These are phyloP conservation scores for Pseudobourletiella spinata DNA, from an alignment of 1,140 invertebrate species.

Conservation along the genomic window DNA sequence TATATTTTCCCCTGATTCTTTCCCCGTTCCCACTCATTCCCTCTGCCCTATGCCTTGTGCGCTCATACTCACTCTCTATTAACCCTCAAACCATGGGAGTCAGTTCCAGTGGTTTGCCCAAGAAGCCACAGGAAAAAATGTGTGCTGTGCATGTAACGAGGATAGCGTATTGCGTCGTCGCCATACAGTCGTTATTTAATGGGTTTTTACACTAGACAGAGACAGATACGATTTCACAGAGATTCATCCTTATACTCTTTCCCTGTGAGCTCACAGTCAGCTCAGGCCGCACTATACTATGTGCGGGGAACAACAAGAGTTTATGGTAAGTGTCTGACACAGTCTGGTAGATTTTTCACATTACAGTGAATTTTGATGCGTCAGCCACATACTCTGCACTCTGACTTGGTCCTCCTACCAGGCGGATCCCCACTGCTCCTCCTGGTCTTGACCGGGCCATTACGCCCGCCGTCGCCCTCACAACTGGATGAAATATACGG, in stretches of 20 bases:
- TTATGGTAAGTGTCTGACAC: neutral
- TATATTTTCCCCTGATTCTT: neutral
- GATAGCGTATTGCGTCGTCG: neutral
- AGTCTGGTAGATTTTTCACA: neutral
- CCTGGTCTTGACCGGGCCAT: too few species aligned
- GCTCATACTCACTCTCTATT: neutral
- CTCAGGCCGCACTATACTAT: neutral
- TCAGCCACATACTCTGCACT: neutral
- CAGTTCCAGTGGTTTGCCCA: slow-evolving; percentile 4
- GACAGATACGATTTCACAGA: neutral
- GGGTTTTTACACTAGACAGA: neutral
- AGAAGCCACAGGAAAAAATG: neutral
- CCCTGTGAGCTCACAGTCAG: neutral
- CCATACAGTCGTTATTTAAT: neutral
- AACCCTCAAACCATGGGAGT: neutral
- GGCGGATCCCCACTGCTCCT: too few species aligned
- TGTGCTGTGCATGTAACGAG: neutral
- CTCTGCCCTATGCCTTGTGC: neutral
- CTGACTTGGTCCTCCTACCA: too few species aligned
- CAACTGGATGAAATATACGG: too few species aligned
- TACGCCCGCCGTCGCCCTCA: too few species aligned
- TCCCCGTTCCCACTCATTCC: neutral
- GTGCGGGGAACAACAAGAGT: neutral
- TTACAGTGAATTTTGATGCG: neutral
- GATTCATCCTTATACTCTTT: too few species aligned